Evolutionary conservation across 2,113 vertebrate species (phyloP).

Genomic region (Emydocephalus ijimae): DNA sequence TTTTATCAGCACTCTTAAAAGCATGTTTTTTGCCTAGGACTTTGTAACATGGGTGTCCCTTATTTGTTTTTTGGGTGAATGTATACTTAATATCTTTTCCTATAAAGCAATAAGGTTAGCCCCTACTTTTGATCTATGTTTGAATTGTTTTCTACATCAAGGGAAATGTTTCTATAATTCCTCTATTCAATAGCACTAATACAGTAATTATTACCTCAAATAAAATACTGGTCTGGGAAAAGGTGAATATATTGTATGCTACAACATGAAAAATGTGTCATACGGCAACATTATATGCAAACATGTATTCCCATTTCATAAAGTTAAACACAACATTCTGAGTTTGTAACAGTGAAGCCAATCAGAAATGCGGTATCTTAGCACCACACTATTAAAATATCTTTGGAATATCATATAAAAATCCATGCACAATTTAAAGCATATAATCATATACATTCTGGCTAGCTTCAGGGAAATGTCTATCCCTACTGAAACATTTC

Average conservation of each 20-base stretch:
- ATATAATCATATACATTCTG: conserved; percentile 48
- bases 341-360: conserved; percentile 39
- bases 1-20: background rate
- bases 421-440: conserved; percentile 40
- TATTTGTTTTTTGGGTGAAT: background rate
- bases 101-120: background rate
- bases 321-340: conserved; percentile 37
- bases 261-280: background rate
- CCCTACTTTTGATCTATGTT: background rate
- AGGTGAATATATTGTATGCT: too few species aligned
- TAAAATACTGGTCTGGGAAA: background rate
- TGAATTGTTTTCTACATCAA: background rate
- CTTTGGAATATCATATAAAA: conserved; percentile 33
- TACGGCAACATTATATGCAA: conserved; percentile 1
- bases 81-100: background rate
- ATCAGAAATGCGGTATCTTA: conserved; percentile 33
- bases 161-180: background rate
- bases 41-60: background rate
- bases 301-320: conserved; percentile 35
- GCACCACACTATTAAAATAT: conserved; percentile 44
- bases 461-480: background rate
- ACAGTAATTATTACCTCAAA: background rate
- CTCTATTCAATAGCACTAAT: background rate
- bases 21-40: background rate
- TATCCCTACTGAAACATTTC: conserved; percentile 49